A percentile compares a stretch with the other conserved stretches of the same genome.
phyloP scores from a whole-genome alignment of 2,797 vertebrate genomes.

The Galagoides demidoff region DNA sequence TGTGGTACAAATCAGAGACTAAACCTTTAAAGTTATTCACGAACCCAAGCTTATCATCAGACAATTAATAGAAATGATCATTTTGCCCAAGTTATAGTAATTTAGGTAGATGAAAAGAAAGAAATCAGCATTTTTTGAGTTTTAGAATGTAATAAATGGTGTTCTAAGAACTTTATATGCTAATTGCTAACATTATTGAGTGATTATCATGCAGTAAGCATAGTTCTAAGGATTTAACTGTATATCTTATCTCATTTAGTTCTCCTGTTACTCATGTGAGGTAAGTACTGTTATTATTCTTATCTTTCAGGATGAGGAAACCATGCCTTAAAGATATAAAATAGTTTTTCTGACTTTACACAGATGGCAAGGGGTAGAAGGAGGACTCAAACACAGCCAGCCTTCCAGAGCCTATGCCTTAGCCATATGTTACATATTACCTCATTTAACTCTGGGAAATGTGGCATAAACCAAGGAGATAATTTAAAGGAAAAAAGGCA shows the following conservation, averaged over 20 bases:
- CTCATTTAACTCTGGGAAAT: slow-evolving; percentile 44
- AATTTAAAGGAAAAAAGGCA: slow-evolving; percentile 31
- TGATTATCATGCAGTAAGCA: neutral
- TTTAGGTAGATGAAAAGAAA: slow-evolving; percentile 13
- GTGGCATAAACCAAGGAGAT: neutral
- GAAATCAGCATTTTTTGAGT: neutral
- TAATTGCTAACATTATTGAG: neutral
- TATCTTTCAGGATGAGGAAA: slow-evolving; percentile 34
- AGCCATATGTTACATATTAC: neutral
- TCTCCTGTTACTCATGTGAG: slow-evolving; percentile 3
- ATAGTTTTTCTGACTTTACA: neutral
- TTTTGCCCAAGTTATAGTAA: neutral
- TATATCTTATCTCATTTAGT: neutral
- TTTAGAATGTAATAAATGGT: slow-evolving; percentile 25
- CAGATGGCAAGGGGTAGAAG: neutral
- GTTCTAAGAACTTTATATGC: neutral
- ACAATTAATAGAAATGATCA: slow-evolving; percentile 38
- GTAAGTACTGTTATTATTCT: neutral
- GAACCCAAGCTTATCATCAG: neutral
- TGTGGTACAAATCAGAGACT: neutral
- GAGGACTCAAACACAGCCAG: neutral
- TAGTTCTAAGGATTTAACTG: neutral
- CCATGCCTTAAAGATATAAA: neutral
- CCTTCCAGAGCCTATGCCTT: neutral
- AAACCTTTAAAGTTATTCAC: slow-evolving; percentile 35